phyloP scores from a whole-genome alignment of 2,888 invertebrate genomes.

The Ormyrus pomaceus region DNA sequence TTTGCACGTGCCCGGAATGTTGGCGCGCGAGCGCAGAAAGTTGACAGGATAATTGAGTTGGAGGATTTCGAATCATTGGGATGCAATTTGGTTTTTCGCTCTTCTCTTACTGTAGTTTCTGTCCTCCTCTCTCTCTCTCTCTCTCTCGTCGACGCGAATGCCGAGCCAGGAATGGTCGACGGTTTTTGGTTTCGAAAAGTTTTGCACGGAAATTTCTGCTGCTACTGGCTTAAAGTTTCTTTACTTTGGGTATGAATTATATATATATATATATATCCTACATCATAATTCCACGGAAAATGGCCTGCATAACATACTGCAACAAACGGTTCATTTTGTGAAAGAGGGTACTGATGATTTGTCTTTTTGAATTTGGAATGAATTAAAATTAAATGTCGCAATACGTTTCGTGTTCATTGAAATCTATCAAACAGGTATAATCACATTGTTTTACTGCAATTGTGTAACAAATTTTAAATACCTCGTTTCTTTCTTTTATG shows the following conservation, averaged over 20 bases:
- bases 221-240: neutral
- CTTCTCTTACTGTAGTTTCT: neutral
- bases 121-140: conserved; percentile 3
- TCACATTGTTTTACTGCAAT: no score
- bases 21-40: neutral
- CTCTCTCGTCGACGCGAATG: neutral
- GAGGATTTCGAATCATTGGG: conserved; percentile 31
- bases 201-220: conserved; percentile 22
- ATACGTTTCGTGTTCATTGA: no score
- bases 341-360: no score
- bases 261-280: neutral
- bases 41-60: conserved; percentile 37
- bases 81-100: conserved; percentile 22
- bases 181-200: conserved; percentile 27
- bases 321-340: no score
- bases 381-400: no score
- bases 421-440: no score
- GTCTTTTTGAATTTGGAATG: no score
- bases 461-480: no score
- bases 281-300: no score
- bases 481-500: no score
- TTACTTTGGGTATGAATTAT: neutral
- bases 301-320: no score
- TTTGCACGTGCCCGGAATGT: conserved; percentile 28
- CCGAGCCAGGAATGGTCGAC: neutral